Base-by-base conservation (phyloP, 2,113 vertebrate genomes). In the Thunnus thynnus region DNA sequence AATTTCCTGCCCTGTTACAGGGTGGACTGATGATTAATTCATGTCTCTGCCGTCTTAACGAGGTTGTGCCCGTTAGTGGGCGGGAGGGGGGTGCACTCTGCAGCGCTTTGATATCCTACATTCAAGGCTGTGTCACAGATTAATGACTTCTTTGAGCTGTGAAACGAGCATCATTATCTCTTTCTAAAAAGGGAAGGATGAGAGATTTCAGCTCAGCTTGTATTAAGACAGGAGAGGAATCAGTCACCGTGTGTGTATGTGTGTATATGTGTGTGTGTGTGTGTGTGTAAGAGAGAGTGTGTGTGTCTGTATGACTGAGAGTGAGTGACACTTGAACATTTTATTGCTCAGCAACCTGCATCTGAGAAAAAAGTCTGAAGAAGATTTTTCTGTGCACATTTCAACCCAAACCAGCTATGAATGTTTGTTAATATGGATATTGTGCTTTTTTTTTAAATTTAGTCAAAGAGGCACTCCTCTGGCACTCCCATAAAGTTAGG, bases 91-190 rank as follows among this genome's bases (percentile, higher is more conserved):
- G 64, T 0, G 27, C 25, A 84, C 78, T 90, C 75, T 14, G 69
- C 20, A 18, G 50, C 7, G 70, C 86, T 93, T 90, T 89, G 87
- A 91, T 89, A 87, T 85, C 73, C 58, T 73, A 86, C 89, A 86
- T 93, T 86, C 70, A 80, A 83, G 74, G 77, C 88, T 81, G 85
- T 88, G 83, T 89, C 86, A 86, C 84, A 76, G 69, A 86, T 83
- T 91, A 89, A 90, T 88, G 88, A 89, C 72, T 88, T 83, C 77
- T 87, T 87, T 87, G 88, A 91, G 86, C 84, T 78, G 84, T 79
- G 80, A 86, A 86, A 84, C 44, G 74, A 86, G 85, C 82, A 65
- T 91, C 86, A 91, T 91, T 86, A 89, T 89, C 82, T 88, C 72
- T 67, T 79, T 81, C 74, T 55, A 70, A 71, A 90, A 90, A 78